Evolutionary conservation across 2,888 invertebrate species (phyloP).

Genomic region (Phaedon cochleariae): DNA sequence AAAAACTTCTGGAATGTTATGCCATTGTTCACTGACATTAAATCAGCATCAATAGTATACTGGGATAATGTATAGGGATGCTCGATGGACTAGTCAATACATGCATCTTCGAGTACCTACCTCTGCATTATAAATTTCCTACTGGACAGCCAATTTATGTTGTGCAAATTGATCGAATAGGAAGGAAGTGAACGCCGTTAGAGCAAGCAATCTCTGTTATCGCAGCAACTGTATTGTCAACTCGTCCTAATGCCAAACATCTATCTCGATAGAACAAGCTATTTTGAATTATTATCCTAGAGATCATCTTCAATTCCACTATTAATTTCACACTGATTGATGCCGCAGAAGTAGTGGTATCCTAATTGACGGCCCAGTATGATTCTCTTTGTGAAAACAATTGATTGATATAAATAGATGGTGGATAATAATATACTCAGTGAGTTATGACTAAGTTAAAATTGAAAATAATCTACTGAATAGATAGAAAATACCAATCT

Average conservation of each 20-base stretch:
- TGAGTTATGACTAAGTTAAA: too few relatives aligned
- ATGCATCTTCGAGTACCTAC: conserved; percentile 29
- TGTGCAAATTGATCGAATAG: conserved; percentile 35
- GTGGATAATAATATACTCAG: too few relatives aligned
- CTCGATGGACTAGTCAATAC: not conserved
- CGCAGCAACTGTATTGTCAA: conserved; percentile 28
- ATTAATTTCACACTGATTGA: conserved; percentile 3
- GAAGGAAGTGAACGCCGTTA: conserved; percentile 32
- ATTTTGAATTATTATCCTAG: conserved; percentile 8
- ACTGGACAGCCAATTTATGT: conserved; percentile 35
- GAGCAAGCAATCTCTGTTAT: conserved; percentile 25
- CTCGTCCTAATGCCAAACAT: too few relatives aligned
- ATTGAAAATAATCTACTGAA: too few relatives aligned
- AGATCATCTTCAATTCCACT: not conserved
- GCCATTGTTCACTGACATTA: too few relatives aligned
- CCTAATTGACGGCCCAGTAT: not conserved
- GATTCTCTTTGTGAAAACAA: too few relatives aligned
- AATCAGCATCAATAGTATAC: too few relatives aligned
- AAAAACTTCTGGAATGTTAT: too few relatives aligned
- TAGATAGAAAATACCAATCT: too few relatives aligned
- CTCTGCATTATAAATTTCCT: conserved; percentile 32
- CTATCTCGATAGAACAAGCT: conserved; percentile 16
- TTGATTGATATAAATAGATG: too few relatives aligned
- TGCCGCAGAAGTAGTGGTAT: not conserved
- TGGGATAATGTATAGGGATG: too few relatives aligned